Percentiles rank a stretch among this genome's conserved stretches.
Conservation (phyloP, 2,888 invertebrate genomes). For the Pyrrhosoma nymphula region DNA sequence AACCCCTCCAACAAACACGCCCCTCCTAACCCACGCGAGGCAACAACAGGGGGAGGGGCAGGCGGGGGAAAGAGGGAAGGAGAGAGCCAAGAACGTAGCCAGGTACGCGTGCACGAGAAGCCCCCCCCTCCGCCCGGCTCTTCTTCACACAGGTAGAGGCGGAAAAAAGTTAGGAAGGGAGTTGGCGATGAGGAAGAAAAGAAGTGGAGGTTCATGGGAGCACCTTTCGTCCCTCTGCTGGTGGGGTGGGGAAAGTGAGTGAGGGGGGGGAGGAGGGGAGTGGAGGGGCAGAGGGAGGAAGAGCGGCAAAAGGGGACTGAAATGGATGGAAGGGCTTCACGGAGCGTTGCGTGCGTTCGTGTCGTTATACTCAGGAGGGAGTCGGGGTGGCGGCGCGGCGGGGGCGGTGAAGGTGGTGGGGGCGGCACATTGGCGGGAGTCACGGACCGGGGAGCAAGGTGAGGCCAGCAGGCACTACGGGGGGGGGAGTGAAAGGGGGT, state of each 20-base stretch:
- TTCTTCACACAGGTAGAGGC: background rate
- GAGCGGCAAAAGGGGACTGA: background rate
- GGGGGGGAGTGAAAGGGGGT: background rate
- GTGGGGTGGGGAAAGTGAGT: background rate
- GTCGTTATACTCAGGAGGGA: slow-evolving; percentile 38
- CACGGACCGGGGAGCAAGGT: background rate
- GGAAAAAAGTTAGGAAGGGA: background rate
- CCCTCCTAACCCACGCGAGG: slow-evolving; percentile 33
- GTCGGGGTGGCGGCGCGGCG: background rate
- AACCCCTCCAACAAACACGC: slow-evolving; percentile 13
- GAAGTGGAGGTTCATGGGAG: background rate
- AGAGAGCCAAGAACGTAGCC: background rate
- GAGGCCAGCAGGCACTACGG: background rate
- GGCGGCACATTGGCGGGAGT: background rate
- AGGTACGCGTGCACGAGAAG: slow-evolving; percentile 57
- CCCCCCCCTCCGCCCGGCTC: background rate
- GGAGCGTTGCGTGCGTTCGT: slow-evolving; percentile 59
- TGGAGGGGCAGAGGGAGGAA: background rate
- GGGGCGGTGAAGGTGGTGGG: background rate
- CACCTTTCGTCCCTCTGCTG: slow-evolving; percentile 40
- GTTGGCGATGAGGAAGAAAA: background rate
- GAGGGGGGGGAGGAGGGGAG: background rate
- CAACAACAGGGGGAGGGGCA: background rate
- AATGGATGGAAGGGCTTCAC: slow-evolving; percentile 39
- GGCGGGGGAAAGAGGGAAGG: background rate